Evolutionary conservation across 2,113 vertebrate genomes (phyloP).

Genomic region (Gallinago paraguaiae): DNA sequence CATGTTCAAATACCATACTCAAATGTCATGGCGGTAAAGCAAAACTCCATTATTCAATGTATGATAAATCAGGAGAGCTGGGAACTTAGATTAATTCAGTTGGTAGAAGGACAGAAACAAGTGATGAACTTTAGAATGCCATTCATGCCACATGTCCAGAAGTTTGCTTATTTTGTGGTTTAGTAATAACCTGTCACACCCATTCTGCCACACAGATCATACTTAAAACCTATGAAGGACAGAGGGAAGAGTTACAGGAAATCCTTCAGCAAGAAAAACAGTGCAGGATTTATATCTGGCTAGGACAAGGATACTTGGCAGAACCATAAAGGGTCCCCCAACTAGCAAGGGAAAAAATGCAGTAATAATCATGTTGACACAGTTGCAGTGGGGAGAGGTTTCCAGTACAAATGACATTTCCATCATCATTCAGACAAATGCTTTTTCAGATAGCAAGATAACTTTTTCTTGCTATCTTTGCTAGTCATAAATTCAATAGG

Average conservation of each 20-base stretch:
- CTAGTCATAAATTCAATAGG: background rate
- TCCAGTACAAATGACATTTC: background rate
- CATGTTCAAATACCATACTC: background rate
- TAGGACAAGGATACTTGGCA: slow-evolving; percentile 16
- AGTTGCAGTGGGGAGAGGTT: background rate
- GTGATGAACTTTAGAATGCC: background rate
- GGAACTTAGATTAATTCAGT: background rate
- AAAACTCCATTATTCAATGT: background rate
- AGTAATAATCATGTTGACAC: background rate
- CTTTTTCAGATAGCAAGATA: background rate
- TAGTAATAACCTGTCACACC: background rate
- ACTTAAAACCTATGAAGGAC: background rate
- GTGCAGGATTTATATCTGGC: background rate
- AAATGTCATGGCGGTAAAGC: background rate
- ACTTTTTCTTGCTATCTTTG: background rate
- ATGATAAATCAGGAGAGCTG: background rate
- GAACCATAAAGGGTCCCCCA: background rate
- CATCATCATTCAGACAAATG: background rate
- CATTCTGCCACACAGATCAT: background rate
- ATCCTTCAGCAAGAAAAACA: slow-evolving; percentile 3
- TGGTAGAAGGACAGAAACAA: background rate
- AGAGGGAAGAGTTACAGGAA: background rate
- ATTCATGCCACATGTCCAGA: background rate
- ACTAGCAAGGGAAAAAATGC: background rate
- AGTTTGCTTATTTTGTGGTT: background rate